phyloP scores from a whole-genome alignment of 37 sponge, comb jelly and placozoan genomes.

The Ianthella basta region DNA sequence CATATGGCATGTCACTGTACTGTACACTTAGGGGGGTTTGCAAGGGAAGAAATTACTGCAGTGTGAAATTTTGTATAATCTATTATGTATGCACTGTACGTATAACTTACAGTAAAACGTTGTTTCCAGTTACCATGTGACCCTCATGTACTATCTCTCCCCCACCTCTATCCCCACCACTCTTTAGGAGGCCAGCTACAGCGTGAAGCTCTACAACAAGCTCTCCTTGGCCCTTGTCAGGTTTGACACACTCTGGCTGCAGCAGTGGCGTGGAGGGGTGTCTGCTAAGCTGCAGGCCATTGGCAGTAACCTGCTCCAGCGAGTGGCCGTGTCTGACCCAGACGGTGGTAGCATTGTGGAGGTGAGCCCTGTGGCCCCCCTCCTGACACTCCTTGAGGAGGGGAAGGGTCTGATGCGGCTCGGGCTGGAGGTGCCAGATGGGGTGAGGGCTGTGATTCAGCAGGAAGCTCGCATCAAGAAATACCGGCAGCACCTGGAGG shows the following conservation, averaged over 20 bases:
- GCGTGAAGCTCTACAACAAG: conserved; percentile 81
- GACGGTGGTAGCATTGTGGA: conserved; percentile 33
- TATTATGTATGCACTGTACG: too few species aligned
- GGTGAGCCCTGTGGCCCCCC: conserved; percentile 30
- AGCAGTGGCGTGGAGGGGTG: conserved; percentile 54
- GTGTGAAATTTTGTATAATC: too few species aligned
- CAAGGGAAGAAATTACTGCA: too few species aligned
- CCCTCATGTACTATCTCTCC: background rate
- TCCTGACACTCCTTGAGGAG: conserved; percentile 70
- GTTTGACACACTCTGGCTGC: conserved; percentile 76
- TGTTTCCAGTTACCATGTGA: too few species aligned
- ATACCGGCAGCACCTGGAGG: conserved; percentile 79
- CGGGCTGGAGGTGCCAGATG: conserved; percentile 66
- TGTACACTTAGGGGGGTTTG: too few species aligned
- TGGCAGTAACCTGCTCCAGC: conserved; percentile 30
- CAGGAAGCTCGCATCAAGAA: conserved; percentile 82
- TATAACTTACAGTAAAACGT: too few species aligned
- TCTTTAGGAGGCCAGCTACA: conserved; percentile 70
- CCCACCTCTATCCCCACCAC: too few species aligned
- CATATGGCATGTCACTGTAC: too few species aligned
- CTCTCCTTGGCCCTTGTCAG: conserved; percentile 77
- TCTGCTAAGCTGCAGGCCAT: conserved; percentile 1
- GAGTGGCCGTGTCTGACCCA: conserved; percentile 18
- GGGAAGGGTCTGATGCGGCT: conserved; percentile 64
- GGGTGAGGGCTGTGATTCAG: conserved; percentile 46